Evolutionary conservation across 2,113 vertebrate genomes (phyloP).

Genomic region (Caloenas nicobarica): DNA sequence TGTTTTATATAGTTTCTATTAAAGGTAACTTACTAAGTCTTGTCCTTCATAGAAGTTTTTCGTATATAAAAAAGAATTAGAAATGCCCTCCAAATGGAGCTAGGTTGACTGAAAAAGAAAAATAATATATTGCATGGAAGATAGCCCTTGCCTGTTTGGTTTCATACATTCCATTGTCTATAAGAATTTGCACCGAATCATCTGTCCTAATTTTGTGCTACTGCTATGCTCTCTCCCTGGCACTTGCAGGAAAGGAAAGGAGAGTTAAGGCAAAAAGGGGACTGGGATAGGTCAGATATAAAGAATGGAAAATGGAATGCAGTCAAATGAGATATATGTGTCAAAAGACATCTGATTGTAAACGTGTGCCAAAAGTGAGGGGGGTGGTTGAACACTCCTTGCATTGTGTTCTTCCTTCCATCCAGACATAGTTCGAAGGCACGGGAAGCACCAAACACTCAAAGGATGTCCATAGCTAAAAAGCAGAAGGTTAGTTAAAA

Average conservation of each 20-base stretch:
- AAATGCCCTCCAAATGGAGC: not conserved
- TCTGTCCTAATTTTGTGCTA: not conserved
- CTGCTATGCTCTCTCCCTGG: not conserved
- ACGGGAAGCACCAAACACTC: not conserved
- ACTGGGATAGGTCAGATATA: not conserved
- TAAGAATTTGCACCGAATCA: not conserved
- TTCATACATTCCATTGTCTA: not conserved
- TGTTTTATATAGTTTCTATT: not conserved
- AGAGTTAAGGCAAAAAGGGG: not conserved
- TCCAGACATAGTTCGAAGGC: not conserved
- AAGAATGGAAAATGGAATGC: not conserved
- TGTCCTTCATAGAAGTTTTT: not conserved
- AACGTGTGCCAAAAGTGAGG: not conserved
- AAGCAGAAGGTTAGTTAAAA: not conserved
- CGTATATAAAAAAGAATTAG: not conserved
- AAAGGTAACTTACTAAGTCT: not conserved
- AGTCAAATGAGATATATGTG: rapidly evolving
- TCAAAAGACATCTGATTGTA: not conserved
- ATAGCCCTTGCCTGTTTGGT: not conserved
- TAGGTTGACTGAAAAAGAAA: not conserved
- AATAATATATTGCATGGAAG: not conserved
- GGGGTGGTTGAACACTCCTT: not conserved
- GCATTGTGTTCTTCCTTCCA: not conserved
- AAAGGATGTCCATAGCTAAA: not conserved
- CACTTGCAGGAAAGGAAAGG: not conserved